These are phyloP conservation scores for Prunella himalayana DNA, from an alignment of 2,113 vertebrate species.

Conservation along the genomic window DNA sequence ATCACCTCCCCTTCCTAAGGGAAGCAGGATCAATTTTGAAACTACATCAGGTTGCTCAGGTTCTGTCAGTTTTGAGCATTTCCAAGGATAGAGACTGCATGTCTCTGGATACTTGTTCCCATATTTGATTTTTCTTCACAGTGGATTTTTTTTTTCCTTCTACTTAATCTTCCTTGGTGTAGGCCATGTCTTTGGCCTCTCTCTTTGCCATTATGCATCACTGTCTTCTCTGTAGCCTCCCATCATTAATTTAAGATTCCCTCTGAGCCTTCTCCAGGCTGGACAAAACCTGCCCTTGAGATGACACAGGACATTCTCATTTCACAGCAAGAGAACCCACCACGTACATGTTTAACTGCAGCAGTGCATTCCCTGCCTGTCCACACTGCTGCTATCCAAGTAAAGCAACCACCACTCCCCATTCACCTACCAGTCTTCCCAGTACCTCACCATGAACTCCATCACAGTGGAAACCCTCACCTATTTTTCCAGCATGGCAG, in stretches of 20 bases:
- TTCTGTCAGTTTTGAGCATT: not conserved
- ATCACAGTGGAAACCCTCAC: not conserved
- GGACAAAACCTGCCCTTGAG: not conserved
- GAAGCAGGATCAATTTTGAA: not conserved
- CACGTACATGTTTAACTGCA: fast-evolving
- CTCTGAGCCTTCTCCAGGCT: not conserved
- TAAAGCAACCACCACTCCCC: not conserved
- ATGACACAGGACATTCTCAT: not conserved
- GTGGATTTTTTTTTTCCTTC: not conserved
- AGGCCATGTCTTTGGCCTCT: not conserved
- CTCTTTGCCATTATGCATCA: not conserved
- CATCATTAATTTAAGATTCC: not conserved
- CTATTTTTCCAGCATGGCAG: not conserved
- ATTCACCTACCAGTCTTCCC: not conserved
- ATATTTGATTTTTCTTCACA: not conserved
- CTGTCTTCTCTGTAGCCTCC: not conserved
- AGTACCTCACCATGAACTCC: not conserved
- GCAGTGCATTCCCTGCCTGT: not conserved
- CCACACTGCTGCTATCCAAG: not conserved
- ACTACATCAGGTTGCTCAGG: not conserved
- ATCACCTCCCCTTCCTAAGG: not conserved
- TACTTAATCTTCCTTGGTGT: not conserved
- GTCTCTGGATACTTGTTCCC: not conserved
- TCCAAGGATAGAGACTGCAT: not conserved
- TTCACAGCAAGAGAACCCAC: not conserved